Base-by-base conservation (phyloP, 2,888 invertebrate species). In the Melieria omissa region DNA sequence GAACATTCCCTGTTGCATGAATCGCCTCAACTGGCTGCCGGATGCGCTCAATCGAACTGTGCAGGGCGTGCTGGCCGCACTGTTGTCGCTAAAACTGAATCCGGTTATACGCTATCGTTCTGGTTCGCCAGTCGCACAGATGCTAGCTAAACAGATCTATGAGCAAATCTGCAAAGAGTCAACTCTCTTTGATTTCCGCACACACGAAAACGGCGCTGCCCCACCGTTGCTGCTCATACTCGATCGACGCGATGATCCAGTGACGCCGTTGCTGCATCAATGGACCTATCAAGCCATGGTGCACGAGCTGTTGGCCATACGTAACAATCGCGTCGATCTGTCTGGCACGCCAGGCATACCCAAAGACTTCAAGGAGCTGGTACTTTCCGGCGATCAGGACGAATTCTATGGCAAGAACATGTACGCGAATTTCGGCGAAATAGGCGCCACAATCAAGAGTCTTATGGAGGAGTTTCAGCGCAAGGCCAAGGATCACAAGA, bases 281-380 rank as follows among this genome's bases (percentile, higher is more conserved):
- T 99, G 99, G 99, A 99, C 99, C 0, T 99, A 99, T 88, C 99
- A 99, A 87, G 99, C 99, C 3, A 99, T 99, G 99, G 97, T 99
- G 9, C 99, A 99, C 87, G 99, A 99, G 87, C 87, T 99, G 67
- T 87, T 99, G 57, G 93, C 93, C 0, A 97, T 99, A 77, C 92
- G 92, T 82, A 98, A 97, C 87, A 97, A 98, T 88, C 91, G 98
- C 72, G 98, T 99, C 44, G 95, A 93, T 85, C 90, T 99, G 74
- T 93, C 95, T 0, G 91, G 92, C 77, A 91, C 96, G 44, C 92
- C 95, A 12, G 95, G 94, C 60, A 93, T 97, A 74, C 91, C 93
- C 29, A 95, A 95, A 85, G 98, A 98, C 82, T 91, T 97, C 76
- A 91, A 92, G 77, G 98, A 99, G 89, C 93, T 99, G 0, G 97